Conservation (phyloP, 30 jellyfish, hydroid and myxozoan species). For the Pseudorhiza aurosa region DNA sequence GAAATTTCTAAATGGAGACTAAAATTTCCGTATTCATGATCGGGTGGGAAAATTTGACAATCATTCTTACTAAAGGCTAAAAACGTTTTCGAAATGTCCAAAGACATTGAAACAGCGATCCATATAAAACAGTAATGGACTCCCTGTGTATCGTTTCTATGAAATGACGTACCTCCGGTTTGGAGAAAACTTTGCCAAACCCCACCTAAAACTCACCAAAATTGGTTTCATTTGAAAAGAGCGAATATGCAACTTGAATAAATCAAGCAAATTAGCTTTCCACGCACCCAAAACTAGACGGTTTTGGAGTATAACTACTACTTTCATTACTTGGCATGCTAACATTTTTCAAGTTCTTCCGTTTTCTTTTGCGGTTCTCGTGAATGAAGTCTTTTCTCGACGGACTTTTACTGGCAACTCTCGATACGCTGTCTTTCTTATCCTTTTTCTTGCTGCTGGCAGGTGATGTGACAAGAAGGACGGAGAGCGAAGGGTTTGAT, state of each 20-base stretch:
- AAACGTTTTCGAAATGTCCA: no score
- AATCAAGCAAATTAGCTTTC: constrained; percentile 30
- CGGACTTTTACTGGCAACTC: constrained; percentile 8
- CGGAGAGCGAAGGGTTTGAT: constrained; percentile 87
- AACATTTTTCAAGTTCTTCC: constrained; percentile 42
- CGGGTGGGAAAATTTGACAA: no score
- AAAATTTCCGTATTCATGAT: no score
- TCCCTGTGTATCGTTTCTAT: neutral
- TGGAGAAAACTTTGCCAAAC: neutral
- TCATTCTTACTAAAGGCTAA: no score
- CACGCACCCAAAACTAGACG: constrained; percentile 30
- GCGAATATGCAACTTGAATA: neutral
- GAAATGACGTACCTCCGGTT: neutral
- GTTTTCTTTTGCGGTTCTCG: constrained; percentile 55
- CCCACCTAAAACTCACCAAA: neutral
- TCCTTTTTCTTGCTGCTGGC: constrained; percentile 84
- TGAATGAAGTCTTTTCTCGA: constrained; percentile 41
- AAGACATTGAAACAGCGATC: no score
- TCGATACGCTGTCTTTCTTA: constrained; percentile 39
- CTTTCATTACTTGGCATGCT: neutral
- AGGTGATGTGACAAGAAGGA: constrained; percentile 85
- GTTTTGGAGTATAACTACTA: constrained; percentile 16
- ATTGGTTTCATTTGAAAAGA: neutral
- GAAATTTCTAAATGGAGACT: no score
- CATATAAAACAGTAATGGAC: neutral